Evolutionary conservation across 1,140 invertebrate species (phyloP).

Genomic region (Lordiphosa mommai): DNA sequence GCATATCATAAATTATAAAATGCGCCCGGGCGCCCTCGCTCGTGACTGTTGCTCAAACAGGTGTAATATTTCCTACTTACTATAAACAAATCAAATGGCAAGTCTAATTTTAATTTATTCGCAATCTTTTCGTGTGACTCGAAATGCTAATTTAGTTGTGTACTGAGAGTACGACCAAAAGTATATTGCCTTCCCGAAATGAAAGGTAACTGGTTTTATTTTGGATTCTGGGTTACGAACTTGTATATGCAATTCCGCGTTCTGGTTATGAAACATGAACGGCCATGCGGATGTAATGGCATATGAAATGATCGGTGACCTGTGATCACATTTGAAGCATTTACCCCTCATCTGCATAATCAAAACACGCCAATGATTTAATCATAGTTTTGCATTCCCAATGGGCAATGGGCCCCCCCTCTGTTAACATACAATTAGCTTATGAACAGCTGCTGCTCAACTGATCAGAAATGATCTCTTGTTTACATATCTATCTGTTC

Average conservation of each 20-base stretch:
- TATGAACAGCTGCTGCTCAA: too few species aligned
- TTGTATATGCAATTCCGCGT: constrained; percentile 2
- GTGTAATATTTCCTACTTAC: constrained; percentile 7
- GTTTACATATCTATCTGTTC: too few species aligned
- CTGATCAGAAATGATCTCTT: too few species aligned
- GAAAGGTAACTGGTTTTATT: constrained; percentile 5
- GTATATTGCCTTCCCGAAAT: constrained; percentile 3
- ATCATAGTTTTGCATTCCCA: constrained; percentile 4
- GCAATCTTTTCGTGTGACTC: constrained; percentile 8
- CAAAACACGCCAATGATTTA: constrained; percentile 11
- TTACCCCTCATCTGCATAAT: constrained; percentile 4
- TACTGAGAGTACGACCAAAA: not conserved
- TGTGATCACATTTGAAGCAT: not conserved
- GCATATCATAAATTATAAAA: constrained; percentile 5
- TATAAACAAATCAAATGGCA: constrained; percentile 1
- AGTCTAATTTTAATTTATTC: constrained; percentile 9
- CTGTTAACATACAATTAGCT: too few species aligned
- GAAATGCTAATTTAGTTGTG: constrained; percentile 5
- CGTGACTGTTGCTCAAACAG: constrained; percentile 2
- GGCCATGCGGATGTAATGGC: not conserved
- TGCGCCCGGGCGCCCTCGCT: not conserved
- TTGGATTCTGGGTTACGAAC: constrained; percentile 6
- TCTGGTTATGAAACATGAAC: not conserved
- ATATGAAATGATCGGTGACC: not conserved
- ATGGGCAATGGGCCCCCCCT: too few species aligned